Evolutionary conservation across 2,797 vertebrate genomes (phyloP).

Genomic region (Heterohyrax brucei): DNA sequence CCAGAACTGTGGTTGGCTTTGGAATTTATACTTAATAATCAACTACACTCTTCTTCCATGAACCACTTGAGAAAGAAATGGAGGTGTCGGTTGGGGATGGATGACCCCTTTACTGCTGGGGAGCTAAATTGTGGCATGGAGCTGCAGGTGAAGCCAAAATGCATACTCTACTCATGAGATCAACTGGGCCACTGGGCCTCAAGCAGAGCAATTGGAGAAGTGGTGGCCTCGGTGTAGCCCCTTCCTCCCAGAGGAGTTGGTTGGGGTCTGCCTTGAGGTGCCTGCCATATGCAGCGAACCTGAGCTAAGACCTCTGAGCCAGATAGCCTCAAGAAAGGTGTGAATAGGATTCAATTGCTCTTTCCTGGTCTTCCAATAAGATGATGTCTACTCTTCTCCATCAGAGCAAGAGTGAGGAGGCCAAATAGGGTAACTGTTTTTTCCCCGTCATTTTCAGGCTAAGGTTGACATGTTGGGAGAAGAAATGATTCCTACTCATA

Average conservation of each 20-base stretch:
- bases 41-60: background rate
- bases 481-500: background rate
- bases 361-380: rapidly evolving
- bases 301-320: background rate
- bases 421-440: rapidly evolving
- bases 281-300: rapidly evolving
- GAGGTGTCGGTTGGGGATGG: background rate
- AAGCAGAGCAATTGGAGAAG: background rate
- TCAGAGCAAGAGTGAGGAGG: rapidly evolving
- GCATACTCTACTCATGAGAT: background rate
- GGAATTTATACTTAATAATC: background rate
- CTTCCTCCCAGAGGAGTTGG: rapidly evolving
- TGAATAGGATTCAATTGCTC: background rate
- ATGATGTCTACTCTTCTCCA: too few relatives aligned
- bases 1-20: background rate
- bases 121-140: background rate
- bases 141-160: background rate
- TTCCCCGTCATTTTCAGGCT: background rate
- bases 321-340: background rate
- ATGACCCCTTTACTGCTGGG: rapidly evolving
- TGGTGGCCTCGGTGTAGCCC: background rate
- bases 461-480: background rate
- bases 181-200: background rate
- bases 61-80: background rate
- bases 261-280: background rate